Conservation (phyloP, 2,113 vertebrate genomes). For the Abramis brama region DNA sequence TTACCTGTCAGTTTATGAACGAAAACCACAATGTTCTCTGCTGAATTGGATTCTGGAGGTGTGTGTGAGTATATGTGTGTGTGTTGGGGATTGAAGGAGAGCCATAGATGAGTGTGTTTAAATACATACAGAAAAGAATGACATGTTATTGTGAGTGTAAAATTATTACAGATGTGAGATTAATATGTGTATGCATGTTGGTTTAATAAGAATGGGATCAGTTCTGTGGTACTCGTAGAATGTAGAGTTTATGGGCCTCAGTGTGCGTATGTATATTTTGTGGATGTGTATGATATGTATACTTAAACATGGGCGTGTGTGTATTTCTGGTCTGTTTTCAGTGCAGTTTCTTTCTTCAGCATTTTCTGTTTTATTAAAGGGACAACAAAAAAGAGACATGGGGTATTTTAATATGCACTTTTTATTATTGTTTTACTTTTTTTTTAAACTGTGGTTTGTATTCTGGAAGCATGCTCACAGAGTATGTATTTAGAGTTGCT, state of each 20-base stretch:
- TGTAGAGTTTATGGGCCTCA: conserved; percentile 67
- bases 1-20: conserved; percentile 44
- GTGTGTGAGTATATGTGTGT: conserved; percentile 38
- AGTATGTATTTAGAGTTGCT: conserved; percentile 59
- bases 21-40: conserved; percentile 41
- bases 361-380: conserved; percentile 42
- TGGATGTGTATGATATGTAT: conserved; percentile 53
- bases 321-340: conserved; percentile 67
- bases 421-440: conserved; percentile 64
- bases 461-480: conserved; percentile 65
- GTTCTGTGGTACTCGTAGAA: conserved; percentile 49
- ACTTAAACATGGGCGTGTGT: conserved; percentile 56
- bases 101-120: conserved; percentile 21
- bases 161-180: conserved; percentile 49
- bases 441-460: conserved; percentile 65
- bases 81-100: conserved; percentile 12
- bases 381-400: conserved; percentile 73
- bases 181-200: conserved; percentile 53
- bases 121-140: conserved; percentile 39
- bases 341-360: conserved; percentile 67
- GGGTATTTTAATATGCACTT: conserved; percentile 97
- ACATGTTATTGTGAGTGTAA: conserved; percentile 46
- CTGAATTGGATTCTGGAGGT: conserved; percentile 56
- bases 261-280: conserved; percentile 59
- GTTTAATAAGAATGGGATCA: conserved; percentile 44